Evolutionary conservation across 2,888 invertebrate genomes (phyloP).

Genomic region (Lithophane ornitopus): DNA sequence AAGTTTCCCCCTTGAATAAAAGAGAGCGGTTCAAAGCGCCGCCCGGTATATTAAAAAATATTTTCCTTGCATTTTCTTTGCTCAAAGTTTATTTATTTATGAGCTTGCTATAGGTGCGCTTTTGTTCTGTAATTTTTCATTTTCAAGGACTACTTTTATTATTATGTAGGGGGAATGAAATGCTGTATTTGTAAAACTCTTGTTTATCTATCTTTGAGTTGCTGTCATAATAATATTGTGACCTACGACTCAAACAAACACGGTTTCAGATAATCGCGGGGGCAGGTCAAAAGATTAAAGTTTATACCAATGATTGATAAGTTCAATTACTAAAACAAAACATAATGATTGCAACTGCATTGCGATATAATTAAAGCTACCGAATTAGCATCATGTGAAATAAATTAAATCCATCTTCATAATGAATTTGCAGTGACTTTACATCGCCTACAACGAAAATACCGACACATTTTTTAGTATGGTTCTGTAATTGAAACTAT

Average conservation of each 20-base stretch:
- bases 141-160: conserved; percentile 46
- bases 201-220: conserved; percentile 35
- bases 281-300: conserved; percentile 38
- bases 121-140: conserved; percentile 60
- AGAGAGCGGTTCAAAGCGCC: conserved; percentile 73
- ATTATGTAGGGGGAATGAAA: conserved; percentile 37
- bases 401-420: background rate
- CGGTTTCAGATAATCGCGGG: conserved; percentile 30
- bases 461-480: no score
- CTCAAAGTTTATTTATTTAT: conserved; percentile 68
- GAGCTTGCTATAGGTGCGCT: conserved; percentile 53
- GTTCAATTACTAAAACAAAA: conserved; percentile 34
- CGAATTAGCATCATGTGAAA: background rate
- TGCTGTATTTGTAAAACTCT: conserved; percentile 19
- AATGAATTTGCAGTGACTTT: no score
- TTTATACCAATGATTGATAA: conserved; percentile 40
- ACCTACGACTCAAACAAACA: conserved; percentile 26
- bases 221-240: conserved; percentile 28
- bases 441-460: no score
- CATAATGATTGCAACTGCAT: conserved; percentile 6
- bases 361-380: background rate
- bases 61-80: conserved; percentile 71
- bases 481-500: no score
- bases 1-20: conserved; percentile 77
- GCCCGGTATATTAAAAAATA: conserved; percentile 78